Conservation (phyloP, 2,888 invertebrate species). For the Cephus spinipes region DNA sequence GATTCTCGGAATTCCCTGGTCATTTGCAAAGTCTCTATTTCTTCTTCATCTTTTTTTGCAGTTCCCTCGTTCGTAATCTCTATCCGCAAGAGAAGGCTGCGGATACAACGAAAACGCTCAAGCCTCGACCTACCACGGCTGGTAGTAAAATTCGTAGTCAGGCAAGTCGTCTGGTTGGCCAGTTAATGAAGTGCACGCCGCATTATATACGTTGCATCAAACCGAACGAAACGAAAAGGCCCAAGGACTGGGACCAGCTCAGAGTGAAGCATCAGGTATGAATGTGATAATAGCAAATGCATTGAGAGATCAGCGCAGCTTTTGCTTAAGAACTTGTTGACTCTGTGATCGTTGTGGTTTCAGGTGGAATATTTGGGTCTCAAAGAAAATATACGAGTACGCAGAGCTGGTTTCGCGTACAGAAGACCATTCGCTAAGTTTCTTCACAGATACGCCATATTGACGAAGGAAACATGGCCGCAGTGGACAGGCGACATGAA, state of each 20-base stretch:
- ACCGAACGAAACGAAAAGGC: conserved; percentile 76
- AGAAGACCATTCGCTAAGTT: conserved; percentile 73
- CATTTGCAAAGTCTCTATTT: background rate
- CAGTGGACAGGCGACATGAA: conserved; percentile 68
- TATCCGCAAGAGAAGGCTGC: conserved; percentile 71
- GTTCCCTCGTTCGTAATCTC: conserved; percentile 70
- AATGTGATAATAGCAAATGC: background rate
- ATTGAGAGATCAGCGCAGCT: no score
- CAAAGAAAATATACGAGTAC: conserved; percentile 76
- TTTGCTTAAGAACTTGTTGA: no score
- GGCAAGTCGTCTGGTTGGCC: conserved; percentile 75
- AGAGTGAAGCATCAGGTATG: conserved; percentile 71
- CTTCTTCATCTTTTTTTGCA: conserved; percentile 47
- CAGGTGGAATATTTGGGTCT: conserved; percentile 76
- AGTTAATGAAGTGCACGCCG: conserved; percentile 75
- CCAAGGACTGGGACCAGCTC: conserved; percentile 75
- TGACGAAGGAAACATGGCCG: conserved; percentile 75
- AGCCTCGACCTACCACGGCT: conserved; percentile 74
- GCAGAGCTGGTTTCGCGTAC: conserved; percentile 78
- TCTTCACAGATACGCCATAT: conserved; percentile 74
- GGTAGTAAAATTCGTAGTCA: conserved; percentile 76
- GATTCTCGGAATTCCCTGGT: no score
- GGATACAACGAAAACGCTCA: conserved; percentile 57
- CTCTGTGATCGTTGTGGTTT: background rate
- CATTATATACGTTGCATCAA: conserved; percentile 80